Evolutionary conservation across 53 echinoderm and acorn worm species (phyloP).

Genomic region (Luidia sarsii): DNA sequence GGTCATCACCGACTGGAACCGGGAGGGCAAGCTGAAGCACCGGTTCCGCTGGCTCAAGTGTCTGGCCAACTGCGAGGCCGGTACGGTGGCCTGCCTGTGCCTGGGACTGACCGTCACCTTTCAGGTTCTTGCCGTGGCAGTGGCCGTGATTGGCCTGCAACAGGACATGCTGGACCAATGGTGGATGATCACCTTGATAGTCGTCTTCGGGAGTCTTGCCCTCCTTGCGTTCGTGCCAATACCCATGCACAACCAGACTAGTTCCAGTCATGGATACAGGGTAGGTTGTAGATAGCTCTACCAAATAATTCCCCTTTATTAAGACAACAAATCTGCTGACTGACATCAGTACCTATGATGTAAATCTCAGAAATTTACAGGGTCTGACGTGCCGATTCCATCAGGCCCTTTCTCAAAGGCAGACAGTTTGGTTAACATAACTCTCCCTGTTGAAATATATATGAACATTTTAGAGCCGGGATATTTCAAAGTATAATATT

Average conservation of each 20-base stretch:
- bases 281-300: too few species aligned
- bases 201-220: slow-evolving; percentile 14
- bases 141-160: slow-evolving; percentile 1
- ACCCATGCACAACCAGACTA: slow-evolving; percentile 72
- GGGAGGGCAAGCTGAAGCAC: slow-evolving; percentile 6
- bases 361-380: too few species aligned
- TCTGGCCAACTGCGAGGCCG: slow-evolving; percentile 41
- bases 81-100: slow-evolving; percentile 56
- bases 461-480: too few species aligned
- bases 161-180: slow-evolving; percentile 20
- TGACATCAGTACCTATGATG: too few species aligned
- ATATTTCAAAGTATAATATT: too few species aligned
- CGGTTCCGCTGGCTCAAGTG: slow-evolving; percentile 13
- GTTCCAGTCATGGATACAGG: slow-evolving; percentile 26
- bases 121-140: slow-evolving; percentile 28
- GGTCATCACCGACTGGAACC: neutral
- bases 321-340: too few species aligned
- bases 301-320: too few species aligned
- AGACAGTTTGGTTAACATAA: too few species aligned
- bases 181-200: slow-evolving; percentile 59
- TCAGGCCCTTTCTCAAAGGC: too few species aligned
- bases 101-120: slow-evolving; percentile 46
- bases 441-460: too few species aligned
- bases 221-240: slow-evolving; percentile 57
- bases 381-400: too few species aligned